A percentile compares a stretch with the other conserved stretches of the same genome.
These are phyloP conservation scores for Diaprepes abbreviatus DNA, from an alignment of 2,888 invertebrate species.

Conservation along the genomic window DNA sequence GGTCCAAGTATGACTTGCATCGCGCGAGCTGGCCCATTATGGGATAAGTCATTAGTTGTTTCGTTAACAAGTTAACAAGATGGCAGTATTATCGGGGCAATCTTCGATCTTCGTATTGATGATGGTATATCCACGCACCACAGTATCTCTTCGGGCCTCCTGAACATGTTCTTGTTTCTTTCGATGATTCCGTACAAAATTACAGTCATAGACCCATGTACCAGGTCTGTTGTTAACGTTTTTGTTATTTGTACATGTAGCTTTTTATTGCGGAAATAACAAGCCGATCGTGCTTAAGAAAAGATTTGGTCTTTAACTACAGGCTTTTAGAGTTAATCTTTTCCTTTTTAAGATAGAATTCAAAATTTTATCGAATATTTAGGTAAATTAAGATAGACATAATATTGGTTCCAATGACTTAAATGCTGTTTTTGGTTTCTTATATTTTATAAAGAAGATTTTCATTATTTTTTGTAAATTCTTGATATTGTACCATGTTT, in stretches of 20 bases:
- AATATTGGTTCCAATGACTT: too few species aligned
- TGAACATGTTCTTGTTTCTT: slow-evolving; percentile 58
- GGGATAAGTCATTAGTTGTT: slow-evolving; percentile 67
- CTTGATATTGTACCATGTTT: too few species aligned
- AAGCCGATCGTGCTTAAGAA: slow-evolving; percentile 42
- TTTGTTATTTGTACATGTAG: slow-evolving; percentile 58
- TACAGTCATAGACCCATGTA: slow-evolving; percentile 59
- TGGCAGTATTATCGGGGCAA: slow-evolving; percentile 65
- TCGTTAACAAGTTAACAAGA: slow-evolving; percentile 68
- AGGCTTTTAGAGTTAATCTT: background rate
- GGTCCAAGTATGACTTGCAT: slow-evolving; percentile 63
- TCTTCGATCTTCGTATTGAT: slow-evolving; percentile 63
- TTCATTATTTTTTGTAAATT: too few species aligned
- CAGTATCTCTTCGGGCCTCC: slow-evolving; percentile 52
- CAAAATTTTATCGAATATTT: too few species aligned
- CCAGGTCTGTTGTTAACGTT: slow-evolving; percentile 57
- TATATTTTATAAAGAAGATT: too few species aligned
- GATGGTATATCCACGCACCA: slow-evolving; percentile 61
- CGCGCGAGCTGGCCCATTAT: slow-evolving; percentile 63
- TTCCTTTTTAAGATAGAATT: too few species aligned
- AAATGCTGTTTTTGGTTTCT: too few species aligned
- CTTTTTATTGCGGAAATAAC: slow-evolving; percentile 55
- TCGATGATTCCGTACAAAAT: slow-evolving; percentile 57
- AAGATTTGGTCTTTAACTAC: background rate
- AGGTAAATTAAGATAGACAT: too few species aligned